These are phyloP conservation scores for Sebastes goodei DNA, from an alignment of 2,797 vertebrate species.

Conservation along the genomic window DNA sequence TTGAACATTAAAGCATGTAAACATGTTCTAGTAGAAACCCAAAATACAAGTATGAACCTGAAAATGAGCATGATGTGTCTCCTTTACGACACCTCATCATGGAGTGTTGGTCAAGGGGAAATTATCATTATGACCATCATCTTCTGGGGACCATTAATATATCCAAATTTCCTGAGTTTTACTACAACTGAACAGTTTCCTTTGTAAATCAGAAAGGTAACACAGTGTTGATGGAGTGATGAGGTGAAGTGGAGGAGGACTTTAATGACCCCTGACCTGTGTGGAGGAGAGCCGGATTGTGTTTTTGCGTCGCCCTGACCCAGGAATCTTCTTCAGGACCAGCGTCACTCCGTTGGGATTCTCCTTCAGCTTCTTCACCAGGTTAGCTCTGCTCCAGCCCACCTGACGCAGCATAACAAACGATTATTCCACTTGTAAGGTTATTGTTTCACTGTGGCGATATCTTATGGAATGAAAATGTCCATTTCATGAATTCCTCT, in stretches of 20 bases:
- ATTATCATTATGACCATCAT: not conserved
- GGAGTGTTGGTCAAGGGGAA: not conserved
- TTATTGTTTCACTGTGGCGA: not conserved
- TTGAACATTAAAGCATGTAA: too few species aligned
- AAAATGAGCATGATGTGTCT: rapidly evolving
- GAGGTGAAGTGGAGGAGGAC: not conserved
- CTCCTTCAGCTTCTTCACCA: slow-evolving; percentile 88
- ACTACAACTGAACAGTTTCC: not conserved
- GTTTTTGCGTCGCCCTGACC: slow-evolving; percentile 44
- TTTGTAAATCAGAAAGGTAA: not conserved
- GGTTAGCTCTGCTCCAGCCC: slow-evolving; percentile 89
- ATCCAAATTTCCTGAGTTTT: not conserved
- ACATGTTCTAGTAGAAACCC: too few species aligned
- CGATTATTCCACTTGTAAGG: not conserved
- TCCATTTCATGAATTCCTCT: too few species aligned
- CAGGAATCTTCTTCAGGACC: slow-evolving; percentile 89
- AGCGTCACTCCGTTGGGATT: slow-evolving; percentile 82
- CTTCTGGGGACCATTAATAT: not conserved
- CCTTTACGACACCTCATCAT: not conserved
- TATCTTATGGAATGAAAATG: too few species aligned
- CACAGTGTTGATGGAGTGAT: not conserved
- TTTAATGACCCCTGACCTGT: slow-evolving; percentile 51
- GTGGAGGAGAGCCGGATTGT: not conserved
- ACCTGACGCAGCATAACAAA: slow-evolving; percentile 78
- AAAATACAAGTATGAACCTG: not conserved